A percentile compares a stretch with the other conserved stretches of the same genome.
These are phyloP conservation scores for Andrena hattorfiana DNA, from an alignment of 2,888 invertebrate genomes.

Conservation along the genomic window DNA sequence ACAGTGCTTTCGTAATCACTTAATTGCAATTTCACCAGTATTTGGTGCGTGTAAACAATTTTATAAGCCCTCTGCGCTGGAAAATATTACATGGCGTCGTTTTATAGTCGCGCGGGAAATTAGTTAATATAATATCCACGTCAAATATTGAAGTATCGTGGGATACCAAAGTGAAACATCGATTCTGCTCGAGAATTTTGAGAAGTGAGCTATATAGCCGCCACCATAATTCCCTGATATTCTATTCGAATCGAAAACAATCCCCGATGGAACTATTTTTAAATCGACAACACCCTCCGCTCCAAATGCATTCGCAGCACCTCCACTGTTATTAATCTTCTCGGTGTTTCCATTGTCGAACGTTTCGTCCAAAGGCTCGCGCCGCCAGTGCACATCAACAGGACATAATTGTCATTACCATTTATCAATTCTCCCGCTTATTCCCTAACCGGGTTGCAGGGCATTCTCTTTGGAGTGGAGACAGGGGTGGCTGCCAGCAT, in stretches of 20 bases:
- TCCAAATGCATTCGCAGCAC: not conserved
- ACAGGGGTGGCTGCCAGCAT: conserved; percentile 44
- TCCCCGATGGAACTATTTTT: too few species aligned
- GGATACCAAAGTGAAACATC: not conserved
- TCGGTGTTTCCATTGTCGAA: not conserved
- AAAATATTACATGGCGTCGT: conserved; percentile 32
- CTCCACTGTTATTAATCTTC: not conserved
- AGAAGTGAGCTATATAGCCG: too few species aligned
- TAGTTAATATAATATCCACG: conserved; percentile 12
- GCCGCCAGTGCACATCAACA: not conserved
- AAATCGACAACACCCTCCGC: not conserved
- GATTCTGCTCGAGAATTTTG: too few species aligned
- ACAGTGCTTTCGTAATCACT: conserved; percentile 7
- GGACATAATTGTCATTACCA: conserved; percentile 19
- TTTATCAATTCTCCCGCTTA: conserved; percentile 45
- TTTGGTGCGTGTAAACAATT: conserved; percentile 32
- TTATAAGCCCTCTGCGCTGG: conserved; percentile 22
- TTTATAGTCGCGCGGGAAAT: conserved; percentile 11
- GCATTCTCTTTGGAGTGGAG: conserved; percentile 37
- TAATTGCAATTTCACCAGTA: conserved; percentile 24
- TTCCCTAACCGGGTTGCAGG: conserved; percentile 13
- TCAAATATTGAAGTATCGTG: not conserved
- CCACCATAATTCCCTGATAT: not conserved
- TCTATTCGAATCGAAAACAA: not conserved
- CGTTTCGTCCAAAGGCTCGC: not conserved